Base-by-base conservation (phyloP, 2,113 vertebrate genomes). In the Anser brachyrhynchus region DNA sequence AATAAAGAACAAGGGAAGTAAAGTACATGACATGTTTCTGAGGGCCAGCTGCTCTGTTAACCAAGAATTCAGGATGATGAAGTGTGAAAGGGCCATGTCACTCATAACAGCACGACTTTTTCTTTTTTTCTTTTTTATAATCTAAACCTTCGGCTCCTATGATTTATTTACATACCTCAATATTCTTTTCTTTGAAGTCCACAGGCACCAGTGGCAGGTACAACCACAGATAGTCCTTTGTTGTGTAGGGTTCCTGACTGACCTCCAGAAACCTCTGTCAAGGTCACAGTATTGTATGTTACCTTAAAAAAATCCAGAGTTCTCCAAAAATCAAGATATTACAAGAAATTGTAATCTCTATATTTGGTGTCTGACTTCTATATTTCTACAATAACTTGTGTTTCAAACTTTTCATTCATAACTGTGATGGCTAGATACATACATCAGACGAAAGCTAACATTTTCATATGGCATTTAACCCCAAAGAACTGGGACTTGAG, bases 141-240 rank as follows among this genome's bases (percentile, higher is more conserved):
- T 85, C 55, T 85, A 59, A 64, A 73, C 26, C 43, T 83, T 90
- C 74, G 69, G 28, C 59, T 97, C 17, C 39, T 46, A 4, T 2
- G 9, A 39, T 90, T 83, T 93, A 59, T 96, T 96, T 93, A 80
- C 90, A 77, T 71, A 88, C 57, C 14, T 86, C 71, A 90, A 91
- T 93, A 92, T 83, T 74, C 93, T 84, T 70, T 87, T 35, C 82
- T 88, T 83, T 94, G 67, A 85, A 88, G 84, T 95, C 17, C 59
- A 58, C 16, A 70, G 82, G 71, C 77, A 84, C n/a, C 43, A 83
- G n/a, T 25, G 29, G 76, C 51, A 85, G 75, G 25, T 91, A 59
- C 1, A 0, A 49, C 25, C 64, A 87, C 44, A 86, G 43, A 31
- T 25, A 78, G 58, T 37, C 7, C n/a, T 83, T 76, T 69, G 25